These are phyloP conservation scores for Sarcophaga variegata DNA, from an alignment of 2,888 invertebrate species.

Conservation along the genomic window DNA sequence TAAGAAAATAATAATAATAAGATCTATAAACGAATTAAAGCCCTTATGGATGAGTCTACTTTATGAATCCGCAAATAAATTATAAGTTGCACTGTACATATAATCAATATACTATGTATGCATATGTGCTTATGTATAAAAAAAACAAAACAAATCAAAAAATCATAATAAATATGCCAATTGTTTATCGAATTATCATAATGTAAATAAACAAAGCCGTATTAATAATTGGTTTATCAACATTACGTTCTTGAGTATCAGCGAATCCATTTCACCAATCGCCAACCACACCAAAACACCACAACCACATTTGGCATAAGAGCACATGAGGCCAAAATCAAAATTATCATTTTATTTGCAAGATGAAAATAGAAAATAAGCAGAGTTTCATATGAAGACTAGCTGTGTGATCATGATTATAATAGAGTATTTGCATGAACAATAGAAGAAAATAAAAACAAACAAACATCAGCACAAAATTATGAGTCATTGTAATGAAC, in stretches of 20 bases:
- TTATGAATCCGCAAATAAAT: no score
- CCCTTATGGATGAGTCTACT: no score
- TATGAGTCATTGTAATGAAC: constrained; percentile 48
- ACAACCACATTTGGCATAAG: not conserved
- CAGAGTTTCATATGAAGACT: constrained; percentile 21
- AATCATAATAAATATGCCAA: not conserved
- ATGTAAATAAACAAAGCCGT: not conserved
- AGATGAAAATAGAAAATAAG: constrained; percentile 45
- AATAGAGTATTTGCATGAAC: not conserved
- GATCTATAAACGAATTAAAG: no score
- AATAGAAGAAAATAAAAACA: constrained; percentile 20
- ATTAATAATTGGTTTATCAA: constrained; percentile 17
- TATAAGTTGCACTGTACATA: no score
- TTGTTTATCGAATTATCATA: not conserved
- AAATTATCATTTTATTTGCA: constrained; percentile 27
- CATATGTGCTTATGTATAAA: no score
- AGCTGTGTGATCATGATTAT: constrained; percentile 25
- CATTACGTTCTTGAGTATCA: constrained; percentile 47
- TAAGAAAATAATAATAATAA: no score
- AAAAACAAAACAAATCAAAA: no score
- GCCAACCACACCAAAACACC: not conserved
- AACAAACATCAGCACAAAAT: constrained; percentile 2
- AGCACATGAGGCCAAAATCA: constrained; percentile 24
- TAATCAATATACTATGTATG: no score
- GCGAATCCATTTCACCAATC: constrained; percentile 3